Conservation (phyloP, 2,113 vertebrate species). For the Bostrychus sinensis region DNA sequence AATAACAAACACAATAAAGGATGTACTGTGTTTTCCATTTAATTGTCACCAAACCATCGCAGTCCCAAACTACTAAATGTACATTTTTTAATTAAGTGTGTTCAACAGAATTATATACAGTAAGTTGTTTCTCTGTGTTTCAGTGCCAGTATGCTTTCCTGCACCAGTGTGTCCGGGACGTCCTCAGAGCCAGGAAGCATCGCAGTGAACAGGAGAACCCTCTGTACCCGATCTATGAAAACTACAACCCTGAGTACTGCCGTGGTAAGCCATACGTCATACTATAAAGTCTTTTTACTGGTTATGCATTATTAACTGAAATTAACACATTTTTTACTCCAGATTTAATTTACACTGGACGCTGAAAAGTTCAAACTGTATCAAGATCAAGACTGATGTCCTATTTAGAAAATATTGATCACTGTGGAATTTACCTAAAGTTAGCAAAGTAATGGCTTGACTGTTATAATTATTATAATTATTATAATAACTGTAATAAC, state of each 20-base stretch:
- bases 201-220: slow-evolving; percentile 91
- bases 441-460: no score
- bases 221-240: slow-evolving; percentile 95
- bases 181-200: slow-evolving; percentile 90
- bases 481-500: no score
- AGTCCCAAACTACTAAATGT: no score
- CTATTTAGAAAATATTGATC: neutral
- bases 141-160: slow-evolving; percentile 89
- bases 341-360: slow-evolving; percentile 90
- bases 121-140: slow-evolving; percentile 1
- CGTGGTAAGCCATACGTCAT: slow-evolving; percentile 73
- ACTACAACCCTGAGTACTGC: slow-evolving; percentile 94
- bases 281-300: neutral
- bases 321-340: neutral
- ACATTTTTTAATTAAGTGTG: neutral
- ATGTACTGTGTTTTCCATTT: no score
- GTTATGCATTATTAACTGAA: neutral
- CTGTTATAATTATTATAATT: no score
- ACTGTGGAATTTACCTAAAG: no score
- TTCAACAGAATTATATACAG: neutral
- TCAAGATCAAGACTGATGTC: neutral
- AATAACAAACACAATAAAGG: no score
- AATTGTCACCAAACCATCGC: neutral
- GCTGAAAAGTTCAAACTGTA: slow-evolving; percentile 62
- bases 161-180: slow-evolving; percentile 94